Evolutionary conservation across 2,797 vertebrate genomes (phyloP), one percentile per base, ranked within the genome.

Genomic region (Malacoraja senta): DNA sequence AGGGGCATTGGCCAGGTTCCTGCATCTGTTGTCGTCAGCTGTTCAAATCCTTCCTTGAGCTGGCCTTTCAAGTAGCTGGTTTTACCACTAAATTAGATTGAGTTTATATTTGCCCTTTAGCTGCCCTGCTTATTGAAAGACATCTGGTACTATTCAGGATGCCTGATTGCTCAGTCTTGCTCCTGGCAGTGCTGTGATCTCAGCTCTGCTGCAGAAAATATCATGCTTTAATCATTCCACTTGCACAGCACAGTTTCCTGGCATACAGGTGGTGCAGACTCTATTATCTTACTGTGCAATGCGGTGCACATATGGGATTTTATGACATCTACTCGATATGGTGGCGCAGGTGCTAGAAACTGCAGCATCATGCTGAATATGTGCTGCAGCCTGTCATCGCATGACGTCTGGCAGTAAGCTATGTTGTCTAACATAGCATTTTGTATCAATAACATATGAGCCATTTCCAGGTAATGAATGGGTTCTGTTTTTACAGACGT

Each of bases 51-150:
- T 61, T 84, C 26, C 58, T 84, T 61, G 26, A 84, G 81, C 53
- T n/a, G 10, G 53, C 81, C 81, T 84, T 84, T 61, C 53, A n/a
- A n/a, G 81, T 84, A 26, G 10, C 58, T n/a, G 81, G 24, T 84
- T 84, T 58, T 58, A 61, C 81, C 53, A 61, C 53, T 29, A n/a
- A 84, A 61, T 61, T 84, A 84, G 81, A 86, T 63, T 86, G 83
- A 86, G 83, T 15, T 63, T 13, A 86, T 86, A 86, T 63, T 86
- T 86, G 83, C 81, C 81, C 81, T 84, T 84, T 61, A 61, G 53
- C 81, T 84, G 81, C 53, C 81, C 58, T 84, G 53, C 53, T 84
- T 58, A 84, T 84, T 84, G 26, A 84, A 84, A 61, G 81, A 63
- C 81, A 84, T 84, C 53, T 84, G 81, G 53, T 7, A n/a, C 29